Percentiles rank a stretch among this genome's conserved stretches.
phyloP scores from a whole-genome alignment of 1,140 invertebrate species.

The Pogonomyrmex californicus region DNA sequence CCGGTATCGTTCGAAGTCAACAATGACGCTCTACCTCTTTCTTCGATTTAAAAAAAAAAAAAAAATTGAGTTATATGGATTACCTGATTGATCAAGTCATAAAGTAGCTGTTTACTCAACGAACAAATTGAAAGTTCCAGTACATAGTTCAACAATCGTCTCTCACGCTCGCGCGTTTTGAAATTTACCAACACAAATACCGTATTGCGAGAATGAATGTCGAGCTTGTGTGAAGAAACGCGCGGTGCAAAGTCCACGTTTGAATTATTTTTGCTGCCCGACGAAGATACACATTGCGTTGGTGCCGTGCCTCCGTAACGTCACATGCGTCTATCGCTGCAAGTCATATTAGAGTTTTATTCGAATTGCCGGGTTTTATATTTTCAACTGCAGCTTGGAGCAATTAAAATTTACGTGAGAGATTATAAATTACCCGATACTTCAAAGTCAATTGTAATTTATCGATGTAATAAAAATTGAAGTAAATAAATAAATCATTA shows the following conservation, averaged over 20 bases:
- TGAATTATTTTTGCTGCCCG: conserved; percentile 11
- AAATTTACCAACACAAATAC: background rate
- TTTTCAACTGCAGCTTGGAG: no score
- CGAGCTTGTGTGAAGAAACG: background rate
- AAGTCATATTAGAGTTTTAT: background rate
- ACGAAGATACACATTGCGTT: background rate
- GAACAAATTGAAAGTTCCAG: background rate
- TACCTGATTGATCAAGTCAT: background rate
- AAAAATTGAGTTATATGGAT: background rate
- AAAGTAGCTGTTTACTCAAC: background rate
- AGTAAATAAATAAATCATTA: background rate
- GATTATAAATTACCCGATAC: background rate
- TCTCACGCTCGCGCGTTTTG: background rate
- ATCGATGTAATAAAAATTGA: background rate
- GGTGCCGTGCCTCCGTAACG: conserved; percentile 18
- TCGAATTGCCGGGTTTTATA: no score
- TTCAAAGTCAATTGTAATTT: background rate
- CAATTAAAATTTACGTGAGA: background rate
- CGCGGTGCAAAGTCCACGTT: conserved; percentile 31
- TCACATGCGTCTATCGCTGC: background rate
- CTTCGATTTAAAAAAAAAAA: background rate
- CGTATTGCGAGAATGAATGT: background rate
- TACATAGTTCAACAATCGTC: conserved; percentile 17
- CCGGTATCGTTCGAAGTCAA: background rate
- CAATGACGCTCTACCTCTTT: background rate